Evolutionary conservation across 2,888 invertebrate genomes (phyloP), one percentile per base, ranked within the genome.

Genomic region (Diogma glabrata): DNA sequence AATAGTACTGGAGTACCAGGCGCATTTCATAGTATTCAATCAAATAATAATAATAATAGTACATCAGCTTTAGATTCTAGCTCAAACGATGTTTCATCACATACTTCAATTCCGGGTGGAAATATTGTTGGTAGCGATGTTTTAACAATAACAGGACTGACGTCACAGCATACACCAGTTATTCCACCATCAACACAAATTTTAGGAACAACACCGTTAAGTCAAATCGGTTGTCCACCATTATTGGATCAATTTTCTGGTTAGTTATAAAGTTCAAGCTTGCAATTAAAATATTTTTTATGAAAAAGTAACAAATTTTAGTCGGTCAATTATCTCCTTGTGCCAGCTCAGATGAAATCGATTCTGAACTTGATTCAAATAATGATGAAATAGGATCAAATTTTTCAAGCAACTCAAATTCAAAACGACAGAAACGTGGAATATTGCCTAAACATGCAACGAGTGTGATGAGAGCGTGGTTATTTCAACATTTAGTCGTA

Each of bases 391-490:
- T 76, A 60, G 75, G 75, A 59, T 71, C 71, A 56, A 72, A 72
- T 59, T 8, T 66, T 66, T 30, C 69, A 62, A 20, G 72, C 69
- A 16, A 59, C 54, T 56, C 59, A 33, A 50, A 76, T 67, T 74
- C 77, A 60, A 72, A 78, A 57, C 77, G 81, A 60, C 84, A 82
- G 61, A 89, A 89, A 72, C 76, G 95, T 12, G 94, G 95, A 12
- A 92, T 95, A 58, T 76, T 96, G 63, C 95, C 95, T 26, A 86
- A 95, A 63, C 90, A 91, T 66, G 95, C 95, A 57, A 96, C 95
- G 50, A 92, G 92, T 70, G 91, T 91, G 57, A 91, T 95, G 91
- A 74, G 94, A 57, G 88, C 92, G 50, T 95, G 95, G 95, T 78
- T 95, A 56, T 95, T 95, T 73, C 92, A 94, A 67, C 94, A 95